Evolutionary conservation across 2,113 vertebrate genomes (phyloP).

Genomic region (Clarias gariepinus): DNA sequence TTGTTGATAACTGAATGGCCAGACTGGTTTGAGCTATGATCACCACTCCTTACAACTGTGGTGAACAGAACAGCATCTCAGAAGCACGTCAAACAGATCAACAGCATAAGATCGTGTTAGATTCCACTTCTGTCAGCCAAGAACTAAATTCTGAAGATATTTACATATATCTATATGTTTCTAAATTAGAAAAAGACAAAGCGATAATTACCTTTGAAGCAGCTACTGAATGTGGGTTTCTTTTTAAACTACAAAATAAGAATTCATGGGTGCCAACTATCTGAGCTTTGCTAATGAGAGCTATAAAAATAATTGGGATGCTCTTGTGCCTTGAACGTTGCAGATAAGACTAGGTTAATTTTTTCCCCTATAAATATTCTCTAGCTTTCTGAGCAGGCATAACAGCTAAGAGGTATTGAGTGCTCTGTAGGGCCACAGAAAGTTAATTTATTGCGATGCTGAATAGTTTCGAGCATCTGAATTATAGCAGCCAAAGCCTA

Average conservation of each 20-base stretch:
- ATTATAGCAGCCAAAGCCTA: not conserved
- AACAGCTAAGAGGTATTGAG: not conserved
- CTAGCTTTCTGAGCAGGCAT: not conserved
- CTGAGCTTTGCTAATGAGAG: conserved; percentile 34
- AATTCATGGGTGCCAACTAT: not conserved
- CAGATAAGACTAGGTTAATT: conserved; percentile 17
- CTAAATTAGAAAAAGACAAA: not conserved
- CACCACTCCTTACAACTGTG: not conserved
- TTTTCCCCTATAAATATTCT: not conserved
- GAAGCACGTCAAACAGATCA: not conserved
- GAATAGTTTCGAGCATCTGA: conserved; percentile 1
- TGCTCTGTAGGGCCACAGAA: conserved; percentile 5
- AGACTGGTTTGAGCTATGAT: not conserved
- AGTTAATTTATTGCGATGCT: not conserved
- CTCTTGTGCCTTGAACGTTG: not conserved
- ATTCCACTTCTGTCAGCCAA: too few species aligned
- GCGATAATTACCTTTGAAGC: not conserved
- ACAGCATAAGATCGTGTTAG: not conserved
- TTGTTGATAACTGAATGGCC: not conserved
- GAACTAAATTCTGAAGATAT: not conserved
- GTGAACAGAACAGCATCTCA: not conserved
- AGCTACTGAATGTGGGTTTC: not conserved
- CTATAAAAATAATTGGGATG: conserved; percentile 34
- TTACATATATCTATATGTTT: too few species aligned
- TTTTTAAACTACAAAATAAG: not conserved